phyloP scores from a whole-genome alignment of 2,113 vertebrate species.

The Desmodus rotundus region DNA sequence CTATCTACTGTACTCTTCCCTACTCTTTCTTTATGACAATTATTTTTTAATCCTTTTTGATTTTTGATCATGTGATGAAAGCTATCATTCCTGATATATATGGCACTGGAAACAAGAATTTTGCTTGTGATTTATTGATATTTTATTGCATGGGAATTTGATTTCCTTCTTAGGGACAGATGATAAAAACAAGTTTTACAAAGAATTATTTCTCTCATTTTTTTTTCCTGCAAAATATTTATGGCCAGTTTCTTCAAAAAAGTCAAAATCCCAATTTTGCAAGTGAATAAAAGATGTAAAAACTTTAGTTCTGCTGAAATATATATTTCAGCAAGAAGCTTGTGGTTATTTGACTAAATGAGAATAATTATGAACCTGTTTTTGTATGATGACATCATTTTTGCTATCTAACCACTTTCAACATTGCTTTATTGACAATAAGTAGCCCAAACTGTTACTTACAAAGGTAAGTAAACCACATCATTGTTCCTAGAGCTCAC shows the following conservation, averaged over 20 bases:
- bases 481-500: background rate
- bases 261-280: slow-evolving; percentile 39
- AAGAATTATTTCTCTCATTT: background rate
- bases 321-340: background rate
- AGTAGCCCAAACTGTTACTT: background rate
- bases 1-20: background rate
- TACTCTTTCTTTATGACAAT: background rate
- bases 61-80: background rate
- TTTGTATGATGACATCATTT: background rate
- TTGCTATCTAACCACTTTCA: slow-evolving; percentile 13
- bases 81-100: background rate
- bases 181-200: background rate
- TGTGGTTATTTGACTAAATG: slow-evolving; percentile 14
- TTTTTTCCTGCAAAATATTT: background rate
- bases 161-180: background rate
- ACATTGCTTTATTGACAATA: background rate
- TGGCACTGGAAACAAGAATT: background rate
- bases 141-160: background rate
- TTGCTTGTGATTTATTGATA: background rate
- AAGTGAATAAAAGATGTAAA: slow-evolving; percentile 32
- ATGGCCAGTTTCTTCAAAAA: background rate
- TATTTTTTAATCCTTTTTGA: background rate
- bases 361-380: background rate
- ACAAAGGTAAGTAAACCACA: background rate
- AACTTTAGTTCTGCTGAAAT: slow-evolving; percentile 46